Percentiles rank a stretch among this genome's conserved stretches.
Evolutionary conservation across 2,888 invertebrate genomes (phyloP).

Genomic region (Chironomus tentans): DNA sequence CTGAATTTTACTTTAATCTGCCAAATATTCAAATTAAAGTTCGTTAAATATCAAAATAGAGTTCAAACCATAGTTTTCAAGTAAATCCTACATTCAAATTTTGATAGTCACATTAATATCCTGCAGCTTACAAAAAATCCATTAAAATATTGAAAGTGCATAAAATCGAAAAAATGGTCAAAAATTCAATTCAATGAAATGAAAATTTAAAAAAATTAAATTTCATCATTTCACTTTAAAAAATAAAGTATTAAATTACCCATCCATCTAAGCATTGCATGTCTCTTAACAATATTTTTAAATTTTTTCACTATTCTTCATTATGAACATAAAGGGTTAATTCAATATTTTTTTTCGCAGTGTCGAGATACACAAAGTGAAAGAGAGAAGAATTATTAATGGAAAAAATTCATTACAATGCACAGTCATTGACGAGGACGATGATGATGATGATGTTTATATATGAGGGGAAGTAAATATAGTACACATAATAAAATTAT

Average conservation of each 20-base stretch:
- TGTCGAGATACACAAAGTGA: neutral
- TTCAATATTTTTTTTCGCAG: neutral
- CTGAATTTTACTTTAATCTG: no score
- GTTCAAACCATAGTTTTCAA: no score
- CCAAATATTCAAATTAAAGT: no score
- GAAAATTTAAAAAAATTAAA: neutral
- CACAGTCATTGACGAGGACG: neutral
- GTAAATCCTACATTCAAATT: no score
- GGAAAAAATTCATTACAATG: conserved; percentile 23
- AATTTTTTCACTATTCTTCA: no score
- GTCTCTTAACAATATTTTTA: neutral
- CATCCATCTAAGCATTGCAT: neutral
- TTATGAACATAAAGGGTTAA: conserved; percentile 16
- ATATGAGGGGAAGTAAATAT: neutral
- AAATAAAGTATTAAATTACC: conserved; percentile 21
- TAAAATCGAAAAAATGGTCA: neutral
- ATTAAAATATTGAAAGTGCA: no score
- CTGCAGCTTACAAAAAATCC: no score
- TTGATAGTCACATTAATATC: no score
- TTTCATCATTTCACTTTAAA: no score
- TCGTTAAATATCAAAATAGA: no score
- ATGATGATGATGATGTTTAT: conserved; percentile 13
- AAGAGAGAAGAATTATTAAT: conserved; percentile 11
- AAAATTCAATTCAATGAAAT: neutral
- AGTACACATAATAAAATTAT: neutral